These are phyloP conservation scores for Drosophila pseudotakahashii DNA, from an alignment of 2,888 invertebrate species.

Conservation along the genomic window DNA sequence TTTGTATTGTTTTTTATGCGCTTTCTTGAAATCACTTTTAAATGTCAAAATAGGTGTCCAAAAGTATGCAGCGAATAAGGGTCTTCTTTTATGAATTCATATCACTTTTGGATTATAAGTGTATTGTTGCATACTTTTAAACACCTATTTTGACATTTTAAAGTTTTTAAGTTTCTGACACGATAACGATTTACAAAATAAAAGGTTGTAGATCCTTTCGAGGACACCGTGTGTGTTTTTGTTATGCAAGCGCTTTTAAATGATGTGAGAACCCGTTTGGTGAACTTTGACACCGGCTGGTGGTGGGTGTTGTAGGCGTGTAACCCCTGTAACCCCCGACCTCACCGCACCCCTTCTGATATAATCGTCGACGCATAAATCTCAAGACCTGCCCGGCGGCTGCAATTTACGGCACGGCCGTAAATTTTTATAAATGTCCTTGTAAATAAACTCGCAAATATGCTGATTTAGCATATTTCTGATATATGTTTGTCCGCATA, in stretches of 20 bases:
- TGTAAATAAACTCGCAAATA: slow-evolving; percentile 80
- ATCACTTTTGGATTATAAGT: too few species aligned
- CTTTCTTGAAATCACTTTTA: too few species aligned
- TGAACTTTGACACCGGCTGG: slow-evolving; percentile 25
- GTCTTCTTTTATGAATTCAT: too few species aligned
- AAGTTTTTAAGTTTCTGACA: too few species aligned
- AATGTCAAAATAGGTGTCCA: too few species aligned
- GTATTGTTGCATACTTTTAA: too few species aligned
- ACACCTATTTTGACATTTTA: too few species aligned
- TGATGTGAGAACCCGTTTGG: slow-evolving; percentile 65
- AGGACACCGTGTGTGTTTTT: background rate
- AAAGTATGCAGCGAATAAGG: too few species aligned
- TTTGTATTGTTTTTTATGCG: too few species aligned
- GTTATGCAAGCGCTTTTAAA: slow-evolving; percentile 62
- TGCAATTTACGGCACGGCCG: slow-evolving; percentile 77
- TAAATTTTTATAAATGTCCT: slow-evolving; percentile 80
- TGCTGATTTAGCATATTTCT: slow-evolving; percentile 79
- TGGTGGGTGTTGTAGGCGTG: slow-evolving; percentile 16
- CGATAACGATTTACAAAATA: too few species aligned
- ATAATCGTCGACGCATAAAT: slow-evolving; percentile 76
- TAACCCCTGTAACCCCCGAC: background rate
- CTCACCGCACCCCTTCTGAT: slow-evolving; percentile 39
- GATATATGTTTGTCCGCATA: slow-evolving; percentile 57
- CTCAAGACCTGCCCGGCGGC: slow-evolving; percentile 78
- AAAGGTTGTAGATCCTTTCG: background rate